Percentiles rank a stretch among this genome's conserved stretches.
Evolutionary conservation across 2,888 invertebrate species (phyloP).

Genomic region (Poecilobothrus nobilitatus): DNA sequence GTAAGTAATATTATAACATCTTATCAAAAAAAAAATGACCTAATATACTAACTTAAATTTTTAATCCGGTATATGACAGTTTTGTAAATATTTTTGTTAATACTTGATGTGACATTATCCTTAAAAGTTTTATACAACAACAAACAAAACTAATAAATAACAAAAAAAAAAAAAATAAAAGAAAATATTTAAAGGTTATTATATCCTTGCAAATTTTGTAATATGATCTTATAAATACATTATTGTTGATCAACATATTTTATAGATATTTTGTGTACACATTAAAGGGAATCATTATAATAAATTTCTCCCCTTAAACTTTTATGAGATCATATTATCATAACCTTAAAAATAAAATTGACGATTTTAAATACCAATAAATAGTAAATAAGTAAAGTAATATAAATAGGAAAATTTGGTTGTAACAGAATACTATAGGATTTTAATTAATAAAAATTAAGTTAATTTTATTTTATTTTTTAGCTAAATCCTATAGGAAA

Average conservation of each 20-base stretch:
- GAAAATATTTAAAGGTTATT: not conserved
- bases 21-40: not conserved
- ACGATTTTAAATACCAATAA: not conserved
- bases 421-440: not conserved
- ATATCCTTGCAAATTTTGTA: not conserved
- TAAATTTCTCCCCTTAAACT: not conserved
- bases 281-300: not conserved
- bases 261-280: not conserved
- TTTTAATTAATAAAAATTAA: no score
- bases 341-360: not conserved
- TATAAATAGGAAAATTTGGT: not conserved
- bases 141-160: no score
- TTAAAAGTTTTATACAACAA: not conserved
- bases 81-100: not conserved
- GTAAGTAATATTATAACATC: no score
- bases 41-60: not conserved
- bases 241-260: slow-evolving; percentile 2
- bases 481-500: no score
- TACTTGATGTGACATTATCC: not conserved
- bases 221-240: not conserved
- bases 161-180: not conserved
- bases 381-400: not conserved
- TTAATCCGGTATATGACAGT: not conserved
- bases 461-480: no score
- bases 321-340: not conserved